Conservation (phyloP, 2,797 vertebrate species). For the Coreius guichenoti region DNA sequence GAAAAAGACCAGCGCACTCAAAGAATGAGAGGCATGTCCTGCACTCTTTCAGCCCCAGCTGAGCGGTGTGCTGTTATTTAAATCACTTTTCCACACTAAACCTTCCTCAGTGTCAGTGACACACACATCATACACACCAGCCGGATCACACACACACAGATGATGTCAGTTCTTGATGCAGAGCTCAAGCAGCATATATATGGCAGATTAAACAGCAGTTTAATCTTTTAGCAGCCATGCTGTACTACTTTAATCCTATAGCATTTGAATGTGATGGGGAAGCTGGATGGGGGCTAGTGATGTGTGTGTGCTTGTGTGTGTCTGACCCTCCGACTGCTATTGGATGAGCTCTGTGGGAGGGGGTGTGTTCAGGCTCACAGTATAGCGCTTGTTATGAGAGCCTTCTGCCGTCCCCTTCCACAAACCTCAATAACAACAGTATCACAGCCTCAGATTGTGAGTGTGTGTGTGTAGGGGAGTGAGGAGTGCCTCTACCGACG, state of each 20-base stretch:
- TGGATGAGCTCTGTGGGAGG: constrained; percentile 71
- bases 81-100: constrained; percentile 40
- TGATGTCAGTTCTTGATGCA: background rate
- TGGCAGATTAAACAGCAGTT: background rate
- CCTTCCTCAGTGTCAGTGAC: constrained; percentile 8
- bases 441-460: constrained; percentile 55
- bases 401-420: constrained; percentile 63
- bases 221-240: constrained; percentile 10
- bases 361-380: constrained; percentile 76
- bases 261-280: constrained; percentile 34
- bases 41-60: constrained; percentile 55
- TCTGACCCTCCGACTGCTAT: constrained; percentile 65
- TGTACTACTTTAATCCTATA: constrained; percentile 35
- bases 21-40: constrained; percentile 78
- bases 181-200: constrained; percentile 12
- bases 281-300: constrained; percentile 7
- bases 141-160: background rate
- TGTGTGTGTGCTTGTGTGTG: constrained; percentile 54
- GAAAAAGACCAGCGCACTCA: constrained; percentile 68
- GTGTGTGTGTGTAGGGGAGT: constrained; percentile 43
- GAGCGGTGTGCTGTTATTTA: constrained; percentile 49
- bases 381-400: constrained; percentile 70
- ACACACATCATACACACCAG: background rate
- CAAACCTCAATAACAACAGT: constrained; percentile 63
- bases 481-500: constrained; percentile 38